These are phyloP conservation scores for Sylvilagus floridanus DNA, from an alignment of 2,797 vertebrate species.

Conservation along the genomic window DNA sequence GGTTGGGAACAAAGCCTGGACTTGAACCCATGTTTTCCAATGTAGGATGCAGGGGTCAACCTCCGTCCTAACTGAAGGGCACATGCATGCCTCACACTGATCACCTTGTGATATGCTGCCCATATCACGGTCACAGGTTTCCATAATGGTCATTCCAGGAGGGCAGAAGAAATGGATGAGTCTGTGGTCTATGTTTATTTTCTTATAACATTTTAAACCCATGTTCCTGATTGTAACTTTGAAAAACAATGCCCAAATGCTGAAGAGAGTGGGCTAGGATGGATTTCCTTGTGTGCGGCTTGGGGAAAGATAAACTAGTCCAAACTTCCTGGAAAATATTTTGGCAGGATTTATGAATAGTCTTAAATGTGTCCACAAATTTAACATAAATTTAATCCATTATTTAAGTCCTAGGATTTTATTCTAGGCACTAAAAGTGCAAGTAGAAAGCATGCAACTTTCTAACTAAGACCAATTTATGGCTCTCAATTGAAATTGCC, in stretches of 20 bases:
- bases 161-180: background rate
- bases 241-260: background rate
- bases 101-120: rapidly evolving
- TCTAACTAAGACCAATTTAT: background rate
- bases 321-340: background rate
- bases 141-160: background rate
- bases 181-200: background rate
- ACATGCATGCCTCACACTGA: background rate
- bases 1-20: no score
- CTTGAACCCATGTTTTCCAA: no score
- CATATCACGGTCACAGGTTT: background rate
- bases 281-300: background rate
- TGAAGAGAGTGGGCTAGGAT: background rate
- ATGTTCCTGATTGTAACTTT: background rate
- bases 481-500: background rate
- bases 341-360: background rate
- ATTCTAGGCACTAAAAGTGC: background rate
- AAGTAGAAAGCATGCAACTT: background rate
- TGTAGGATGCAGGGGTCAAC: no score
- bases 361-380: background rate
- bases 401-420: background rate
- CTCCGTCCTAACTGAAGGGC: no score
- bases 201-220: background rate
- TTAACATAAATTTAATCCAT: background rate
- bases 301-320: background rate